Evolutionary conservation across 2,113 vertebrate genomes (phyloP).

Genomic region (Cochlearius cochlearius): DNA sequence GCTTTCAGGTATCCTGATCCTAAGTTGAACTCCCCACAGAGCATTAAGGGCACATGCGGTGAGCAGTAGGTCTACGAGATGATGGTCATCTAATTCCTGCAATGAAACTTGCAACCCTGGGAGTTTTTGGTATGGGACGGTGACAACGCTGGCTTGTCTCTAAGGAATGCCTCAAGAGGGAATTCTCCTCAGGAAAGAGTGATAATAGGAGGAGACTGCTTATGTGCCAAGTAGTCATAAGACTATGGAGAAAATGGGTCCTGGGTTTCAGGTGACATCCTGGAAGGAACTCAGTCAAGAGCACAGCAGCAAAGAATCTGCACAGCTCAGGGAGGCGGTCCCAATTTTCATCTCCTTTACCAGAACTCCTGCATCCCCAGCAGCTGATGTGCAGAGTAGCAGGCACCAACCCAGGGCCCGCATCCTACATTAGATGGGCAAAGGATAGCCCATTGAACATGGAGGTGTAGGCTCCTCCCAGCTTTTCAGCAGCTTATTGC

Average conservation of each 20-base stretch:
- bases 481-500: background rate
- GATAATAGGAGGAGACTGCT: background rate
- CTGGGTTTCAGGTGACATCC: background rate
- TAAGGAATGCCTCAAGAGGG: background rate
- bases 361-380: background rate
- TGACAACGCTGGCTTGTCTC: background rate
- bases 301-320: background rate
- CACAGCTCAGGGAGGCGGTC: background rate
- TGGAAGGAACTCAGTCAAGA: background rate
- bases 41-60: background rate
- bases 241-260: background rate
- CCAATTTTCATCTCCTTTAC: background rate
- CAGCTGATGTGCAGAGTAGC: background rate
- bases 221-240: background rate
- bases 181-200: background rate
- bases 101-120: background rate
- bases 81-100: background rate
- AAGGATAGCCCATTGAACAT: background rate
- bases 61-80: background rate
- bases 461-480: background rate
- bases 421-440: background rate
- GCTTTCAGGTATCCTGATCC: constrained; percentile 18
- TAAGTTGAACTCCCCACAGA: constrained; percentile 7
- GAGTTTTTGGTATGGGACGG: background rate
- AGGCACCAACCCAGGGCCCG: background rate